phyloP scores from a whole-genome alignment of 2,888 invertebrate species.

The Hemicrepidius hirtus region DNA sequence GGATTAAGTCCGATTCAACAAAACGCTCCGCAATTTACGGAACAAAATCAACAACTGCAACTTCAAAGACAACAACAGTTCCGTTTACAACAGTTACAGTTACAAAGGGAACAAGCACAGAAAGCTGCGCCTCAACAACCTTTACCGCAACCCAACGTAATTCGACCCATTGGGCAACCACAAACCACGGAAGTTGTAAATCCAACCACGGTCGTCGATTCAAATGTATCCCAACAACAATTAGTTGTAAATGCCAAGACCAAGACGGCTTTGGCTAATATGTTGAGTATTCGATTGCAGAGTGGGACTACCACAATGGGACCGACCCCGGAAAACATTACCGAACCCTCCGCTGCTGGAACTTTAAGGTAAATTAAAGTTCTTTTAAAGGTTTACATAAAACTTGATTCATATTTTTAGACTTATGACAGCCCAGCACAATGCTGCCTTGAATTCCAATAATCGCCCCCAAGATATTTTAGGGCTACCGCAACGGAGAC shows the following conservation, averaged over 20 bases:
- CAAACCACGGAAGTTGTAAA: slow-evolving; percentile 53
- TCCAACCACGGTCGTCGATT: slow-evolving; percentile 53
- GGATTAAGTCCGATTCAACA: slow-evolving; percentile 69
- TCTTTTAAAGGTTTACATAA: slow-evolving; percentile 5
- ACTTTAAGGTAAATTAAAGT: slow-evolving; percentile 73
- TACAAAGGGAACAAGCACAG: slow-evolving; percentile 75
- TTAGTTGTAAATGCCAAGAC: slow-evolving; percentile 89
- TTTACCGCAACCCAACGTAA: slow-evolving; percentile 52
- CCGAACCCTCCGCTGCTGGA: slow-evolving; percentile 80
- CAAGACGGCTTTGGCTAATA: slow-evolving; percentile 95
- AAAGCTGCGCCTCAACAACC: slow-evolving; percentile 63
- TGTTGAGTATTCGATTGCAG: slow-evolving; percentile 89
- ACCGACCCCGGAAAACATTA: slow-evolving; percentile 60
- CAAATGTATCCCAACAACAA: slow-evolving; percentile 70
- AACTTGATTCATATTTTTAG: slow-evolving; percentile 70
- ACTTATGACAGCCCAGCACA: slow-evolving; percentile 90
- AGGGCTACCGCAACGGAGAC: slow-evolving; percentile 74
- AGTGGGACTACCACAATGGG: slow-evolving; percentile 73
- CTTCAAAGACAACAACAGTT: slow-evolving; percentile 79
- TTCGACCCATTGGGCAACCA: slow-evolving; percentile 50
- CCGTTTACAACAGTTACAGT: slow-evolving; percentile 79
- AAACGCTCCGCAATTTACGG: slow-evolving; percentile 62
- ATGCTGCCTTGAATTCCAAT: slow-evolving; percentile 75
- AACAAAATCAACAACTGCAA: slow-evolving; percentile 66
- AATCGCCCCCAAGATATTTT: slow-evolving; percentile 74